These are phyloP conservation scores for Epinotia brunnichana DNA, from an alignment of 2,888 invertebrate genomes.

Conservation along the genomic window DNA sequence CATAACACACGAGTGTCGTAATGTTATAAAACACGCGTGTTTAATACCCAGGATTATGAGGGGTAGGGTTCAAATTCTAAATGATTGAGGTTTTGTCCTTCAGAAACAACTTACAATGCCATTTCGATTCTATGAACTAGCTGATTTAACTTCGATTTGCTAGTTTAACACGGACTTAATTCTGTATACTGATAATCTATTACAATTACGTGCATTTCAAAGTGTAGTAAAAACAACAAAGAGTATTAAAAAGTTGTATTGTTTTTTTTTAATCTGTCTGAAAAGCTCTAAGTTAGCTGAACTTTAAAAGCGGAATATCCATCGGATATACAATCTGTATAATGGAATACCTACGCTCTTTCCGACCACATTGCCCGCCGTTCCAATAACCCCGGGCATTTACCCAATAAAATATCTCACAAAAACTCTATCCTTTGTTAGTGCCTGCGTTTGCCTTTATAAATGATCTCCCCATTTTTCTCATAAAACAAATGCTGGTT, in stretches of 20 bases:
- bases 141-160: too few species aligned
- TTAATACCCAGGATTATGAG: too few species aligned
- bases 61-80: too few species aligned
- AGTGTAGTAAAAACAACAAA: neutral
- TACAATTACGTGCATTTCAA: too few species aligned
- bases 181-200: too few species aligned
- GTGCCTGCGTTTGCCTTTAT: constrained; percentile 25
- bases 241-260: neutral
- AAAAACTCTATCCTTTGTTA: constrained; percentile 32
- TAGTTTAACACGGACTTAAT: too few species aligned
- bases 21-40: too few species aligned
- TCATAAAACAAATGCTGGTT: constrained; percentile 6
- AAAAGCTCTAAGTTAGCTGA: neutral
- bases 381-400: constrained; percentile 21
- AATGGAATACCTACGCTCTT: constrained; percentile 35
- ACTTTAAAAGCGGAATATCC: constrained; percentile 14
- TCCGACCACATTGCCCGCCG: constrained; percentile 36
- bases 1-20: too few species aligned
- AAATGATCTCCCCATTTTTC: constrained; percentile 32
- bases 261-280: neutral
- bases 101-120: too few species aligned
- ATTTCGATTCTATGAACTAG: too few species aligned
- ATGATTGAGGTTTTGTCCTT: too few species aligned
- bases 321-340: constrained; percentile 26
- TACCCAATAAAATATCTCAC: constrained; percentile 27